A percentile compares a stretch with the other conserved stretches of the same genome.
Evolutionary conservation across 1,140 invertebrate species (phyloP).

Genomic region (Sesamia nonagrioides): DNA sequence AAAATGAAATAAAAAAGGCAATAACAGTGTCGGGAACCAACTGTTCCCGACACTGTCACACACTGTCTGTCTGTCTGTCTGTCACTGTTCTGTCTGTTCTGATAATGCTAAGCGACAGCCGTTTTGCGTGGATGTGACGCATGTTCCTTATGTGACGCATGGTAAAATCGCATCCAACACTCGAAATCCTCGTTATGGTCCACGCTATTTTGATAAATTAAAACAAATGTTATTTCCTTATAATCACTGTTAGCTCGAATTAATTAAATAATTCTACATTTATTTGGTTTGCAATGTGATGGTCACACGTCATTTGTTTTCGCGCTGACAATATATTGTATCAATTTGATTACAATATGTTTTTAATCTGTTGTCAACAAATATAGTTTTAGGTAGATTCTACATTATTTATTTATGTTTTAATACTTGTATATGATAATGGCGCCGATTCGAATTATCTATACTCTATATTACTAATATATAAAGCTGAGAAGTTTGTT

Average conservation of each 20-base stretch:
- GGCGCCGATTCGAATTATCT: too few species aligned
- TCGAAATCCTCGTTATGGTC: background rate
- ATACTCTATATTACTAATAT: too few species aligned
- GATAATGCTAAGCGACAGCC: too few species aligned
- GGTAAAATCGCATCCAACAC: background rate
- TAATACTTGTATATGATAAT: background rate
- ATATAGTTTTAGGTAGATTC: background rate
- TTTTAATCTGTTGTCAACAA: background rate
- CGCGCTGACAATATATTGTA: background rate
- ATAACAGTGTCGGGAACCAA: too few species aligned
- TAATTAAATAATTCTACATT: slow-evolving; percentile 23
- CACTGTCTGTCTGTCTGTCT: too few species aligned
- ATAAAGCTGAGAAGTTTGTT: too few species aligned
- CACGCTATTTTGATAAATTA: background rate
- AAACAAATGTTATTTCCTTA: slow-evolving; percentile 6
- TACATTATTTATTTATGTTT: background rate
- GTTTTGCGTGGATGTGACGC: too few species aligned
- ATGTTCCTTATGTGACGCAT: too few species aligned
- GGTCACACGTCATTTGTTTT: background rate
- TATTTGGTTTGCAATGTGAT: slow-evolving; percentile 6
- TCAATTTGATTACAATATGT: too few species aligned
- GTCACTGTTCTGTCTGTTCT: too few species aligned
- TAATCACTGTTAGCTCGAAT: background rate
- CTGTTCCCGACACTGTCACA: too few species aligned
- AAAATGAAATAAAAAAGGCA: too few species aligned